Evolutionary conservation across 1,140 invertebrate species (phyloP), one percentile per base, ranked within the genome.

Genomic region (Aplysia californica): DNA sequence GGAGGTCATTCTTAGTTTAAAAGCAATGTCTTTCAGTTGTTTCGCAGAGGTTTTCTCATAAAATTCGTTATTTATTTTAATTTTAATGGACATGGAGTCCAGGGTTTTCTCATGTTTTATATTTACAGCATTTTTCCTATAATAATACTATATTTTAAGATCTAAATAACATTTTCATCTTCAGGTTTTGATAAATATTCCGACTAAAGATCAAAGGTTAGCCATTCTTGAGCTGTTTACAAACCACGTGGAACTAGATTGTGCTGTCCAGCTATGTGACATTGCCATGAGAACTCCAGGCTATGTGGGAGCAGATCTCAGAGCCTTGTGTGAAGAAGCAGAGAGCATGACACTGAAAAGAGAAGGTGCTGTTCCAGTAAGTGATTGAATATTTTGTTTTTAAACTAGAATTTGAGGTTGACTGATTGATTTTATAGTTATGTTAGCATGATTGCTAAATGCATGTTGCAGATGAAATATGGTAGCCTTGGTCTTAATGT

Each of bases 301-400:
- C 29, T 92, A 90, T 86, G 88, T 91, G 65, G 89, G 87, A n/a
- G 89, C 89, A 61, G 91, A 92, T 84, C 82, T 92, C 20, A 79
- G 83, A 23, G 79, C 86, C 10, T 72, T 92, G 29, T 89, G 86
- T 80, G 81, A 89, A 56, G 86, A 90, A 77, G 88, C 90, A 58
- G 75, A 74, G 1, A 83, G 84, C n/a, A n/a, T 66, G 41, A 73
- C 87, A 72, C 41, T n/a, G 15, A 64, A 23, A 70, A 29, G 2
- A 15, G n/a, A 50, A n/a, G 44, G 10, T 50, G n/a, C 10, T n/a
- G 10, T 50, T n/a, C n/a, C n/a, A 50, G 44, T 15, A 50, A 15
- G 44, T 15, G n/a, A 50, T 15, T n/a, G n/a, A 50, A 50, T 15
- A 15, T 50, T 15, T 15, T 15, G 10, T 50, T 15, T 50, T 50